phyloP scores from a whole-genome alignment of 2,888 invertebrate species.

The Drosophila ezoana region DNA sequence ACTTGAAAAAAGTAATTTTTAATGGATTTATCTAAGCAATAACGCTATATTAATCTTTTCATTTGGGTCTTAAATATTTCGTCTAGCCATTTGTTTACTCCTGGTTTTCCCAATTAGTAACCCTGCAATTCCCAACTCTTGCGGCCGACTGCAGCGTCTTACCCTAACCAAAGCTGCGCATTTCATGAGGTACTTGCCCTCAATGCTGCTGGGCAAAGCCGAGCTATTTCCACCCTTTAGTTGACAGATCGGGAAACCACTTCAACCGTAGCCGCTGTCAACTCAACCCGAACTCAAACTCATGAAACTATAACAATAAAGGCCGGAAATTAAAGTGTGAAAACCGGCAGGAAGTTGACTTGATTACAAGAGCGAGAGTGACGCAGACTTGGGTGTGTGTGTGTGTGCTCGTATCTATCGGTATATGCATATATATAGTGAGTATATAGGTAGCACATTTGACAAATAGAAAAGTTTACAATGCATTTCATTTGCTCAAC shows the following conservation, averaged over 20 bases:
- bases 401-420: conserved; percentile 7
- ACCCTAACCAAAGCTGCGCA: conserved; percentile 30
- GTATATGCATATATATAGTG: conserved; percentile 16
- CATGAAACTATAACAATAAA: conserved; percentile 75
- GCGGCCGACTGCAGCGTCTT: not conserved
- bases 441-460: conserved; percentile 42
- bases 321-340: conserved; percentile 81
- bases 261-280: conserved; percentile 52
- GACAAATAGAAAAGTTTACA: conserved; percentile 73
- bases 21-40: conserved; percentile 1
- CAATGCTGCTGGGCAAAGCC: conserved; percentile 24
- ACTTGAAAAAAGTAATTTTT: not conserved
- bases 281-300: conserved; percentile 45
- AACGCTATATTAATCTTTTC: conserved; percentile 2
- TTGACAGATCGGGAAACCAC: conserved; percentile 69
- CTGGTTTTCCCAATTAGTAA: not conserved
- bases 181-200: conserved; percentile 34
- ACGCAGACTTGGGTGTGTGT: conserved; percentile 5
- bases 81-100: not conserved
- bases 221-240: conserved; percentile 51
- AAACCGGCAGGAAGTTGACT: conserved; percentile 78
- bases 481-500: conserved; percentile 70
- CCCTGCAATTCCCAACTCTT: not conserved
- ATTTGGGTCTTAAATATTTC: conserved; percentile 8
- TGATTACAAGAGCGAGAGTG: conserved; percentile 68